Evolutionary conservation across 2,113 vertebrate genomes (phyloP), one percentile per base, ranked within the genome.

Genomic region (Hypanus sabinus): DNA sequence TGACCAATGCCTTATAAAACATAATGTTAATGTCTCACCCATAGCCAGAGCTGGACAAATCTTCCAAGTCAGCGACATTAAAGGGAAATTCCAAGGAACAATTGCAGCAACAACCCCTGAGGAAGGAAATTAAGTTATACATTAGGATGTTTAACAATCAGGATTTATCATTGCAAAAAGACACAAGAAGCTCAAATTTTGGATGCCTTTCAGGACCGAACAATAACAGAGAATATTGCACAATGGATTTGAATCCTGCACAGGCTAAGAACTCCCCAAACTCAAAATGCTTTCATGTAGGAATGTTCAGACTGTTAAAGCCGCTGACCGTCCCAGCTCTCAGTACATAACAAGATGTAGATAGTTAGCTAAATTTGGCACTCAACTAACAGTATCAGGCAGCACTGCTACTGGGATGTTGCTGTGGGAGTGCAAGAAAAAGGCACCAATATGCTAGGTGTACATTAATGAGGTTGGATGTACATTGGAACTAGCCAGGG

Each of bases 21-120:
- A 46, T 46, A 46, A 46, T 46, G 46, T 46, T 5, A 73, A 71
- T 5, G 12, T 95, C 94, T 93, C 95, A 97, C 96, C 96, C 95
- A 96, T 94, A 3, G 96, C 96, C 65, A 97, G 94, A 2, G 96
- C 96, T 0, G 96, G 96, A 90, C 96, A 96, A 76, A 97, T 94
- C 73, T 96, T 96, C 96, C 96, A 96, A 73, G 96, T 96, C 94
- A 97, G 95, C 76, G 95, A 95, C 71, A 96, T 87, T 79, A 97
- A 94, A 14, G 96, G 95, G 88, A 96, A 97, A 0, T 94, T 95
- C 60, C 94, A 94, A 5, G 96, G 94, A 94, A 96, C 83, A 46
- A 97, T 95, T 88, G 96, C 94, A 22, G 95, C 96, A 11, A 96
- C 92, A 0, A 96, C 95, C 79, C 96, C 96, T 97, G 77, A 0